Percentiles rank a stretch among this genome's conserved stretches.
phyloP scores from a whole-genome alignment of 2,797 vertebrate genomes.

The Cheracebus regulus region DNA sequence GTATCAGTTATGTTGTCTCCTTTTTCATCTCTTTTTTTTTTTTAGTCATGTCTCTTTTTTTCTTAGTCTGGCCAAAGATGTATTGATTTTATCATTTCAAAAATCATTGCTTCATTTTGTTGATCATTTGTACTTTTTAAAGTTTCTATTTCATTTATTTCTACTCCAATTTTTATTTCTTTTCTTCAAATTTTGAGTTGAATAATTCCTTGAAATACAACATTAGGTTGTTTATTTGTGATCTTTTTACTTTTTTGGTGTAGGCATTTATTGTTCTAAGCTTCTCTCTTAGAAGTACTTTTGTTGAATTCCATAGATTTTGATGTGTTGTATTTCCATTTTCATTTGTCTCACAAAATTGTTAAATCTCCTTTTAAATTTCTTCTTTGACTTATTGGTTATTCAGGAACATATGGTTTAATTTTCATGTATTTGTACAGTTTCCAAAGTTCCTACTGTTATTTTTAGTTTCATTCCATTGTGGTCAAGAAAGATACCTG shows the following conservation, averaged over 20 bases:
- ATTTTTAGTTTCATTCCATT: not conserved
- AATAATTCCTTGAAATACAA: not conserved
- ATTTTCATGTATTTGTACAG: not conserved
- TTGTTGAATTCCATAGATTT: not conserved
- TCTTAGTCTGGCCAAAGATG: not conserved
- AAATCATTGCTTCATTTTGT: not conserved
- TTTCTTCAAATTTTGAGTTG: not conserved
- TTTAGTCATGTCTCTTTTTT: not conserved
- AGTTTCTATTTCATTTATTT: not conserved
- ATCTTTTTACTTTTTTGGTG: not conserved
- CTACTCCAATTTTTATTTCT: not conserved
- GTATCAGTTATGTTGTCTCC: not conserved
- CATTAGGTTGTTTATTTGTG: not conserved
- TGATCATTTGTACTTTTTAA: not conserved
- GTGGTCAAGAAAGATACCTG: not conserved
- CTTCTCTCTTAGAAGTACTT: not conserved
- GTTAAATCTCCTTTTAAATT: not conserved
- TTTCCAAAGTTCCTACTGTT: not conserved
- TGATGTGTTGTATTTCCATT: not conserved
- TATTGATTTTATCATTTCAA: not conserved
- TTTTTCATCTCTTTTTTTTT: not conserved
- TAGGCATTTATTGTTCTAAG: not conserved
- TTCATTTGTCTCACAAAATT: not conserved
- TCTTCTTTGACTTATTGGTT: not conserved
- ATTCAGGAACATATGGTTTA: not conserved